phyloP scores from a whole-genome alignment of 1,140 invertebrate genomes.

The Hylyphantes graminicola region DNA sequence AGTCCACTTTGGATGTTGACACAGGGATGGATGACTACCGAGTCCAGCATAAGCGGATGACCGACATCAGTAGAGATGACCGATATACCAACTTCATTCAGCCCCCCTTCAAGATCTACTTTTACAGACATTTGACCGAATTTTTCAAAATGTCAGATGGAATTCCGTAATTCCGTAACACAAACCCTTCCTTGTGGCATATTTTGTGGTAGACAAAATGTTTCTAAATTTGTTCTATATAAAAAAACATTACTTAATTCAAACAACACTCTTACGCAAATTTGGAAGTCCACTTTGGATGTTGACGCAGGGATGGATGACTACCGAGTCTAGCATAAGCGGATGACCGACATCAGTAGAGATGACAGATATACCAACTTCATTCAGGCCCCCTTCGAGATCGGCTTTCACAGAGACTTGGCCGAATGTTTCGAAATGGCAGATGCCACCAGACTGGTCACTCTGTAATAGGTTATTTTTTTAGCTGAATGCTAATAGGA shows the following conservation, averaged over 20 bases:
- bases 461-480: conserved; percentile 3
- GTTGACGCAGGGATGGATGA: conserved; percentile 48
- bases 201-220: too few relatives aligned
- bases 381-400: conserved; percentile 34
- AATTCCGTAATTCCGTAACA: too few relatives aligned
- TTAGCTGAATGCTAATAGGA: not conserved
- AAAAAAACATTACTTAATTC: too few relatives aligned
- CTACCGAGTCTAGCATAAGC: conserved; percentile 27
- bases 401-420: conserved; percentile 45
- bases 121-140: conserved; percentile 46
- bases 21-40: conserved; percentile 40
- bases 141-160: conserved; percentile 18
- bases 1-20: too few relatives aligned
- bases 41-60: conserved; percentile 27
- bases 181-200: too few relatives aligned
- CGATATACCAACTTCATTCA: conserved; percentile 20
- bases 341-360: conserved; percentile 8
- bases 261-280: too few relatives aligned
- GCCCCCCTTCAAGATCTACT: conserved; percentile 28
- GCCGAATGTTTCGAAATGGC: conserved; percentile 40
- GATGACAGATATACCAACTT: not conserved
- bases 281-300: conserved; percentile 1
- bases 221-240: too few relatives aligned
- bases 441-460: conserved; percentile 11
- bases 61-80: not conserved